Conservation (phyloP, 2,113 vertebrate genomes). For the Mustelus asterias region DNA sequence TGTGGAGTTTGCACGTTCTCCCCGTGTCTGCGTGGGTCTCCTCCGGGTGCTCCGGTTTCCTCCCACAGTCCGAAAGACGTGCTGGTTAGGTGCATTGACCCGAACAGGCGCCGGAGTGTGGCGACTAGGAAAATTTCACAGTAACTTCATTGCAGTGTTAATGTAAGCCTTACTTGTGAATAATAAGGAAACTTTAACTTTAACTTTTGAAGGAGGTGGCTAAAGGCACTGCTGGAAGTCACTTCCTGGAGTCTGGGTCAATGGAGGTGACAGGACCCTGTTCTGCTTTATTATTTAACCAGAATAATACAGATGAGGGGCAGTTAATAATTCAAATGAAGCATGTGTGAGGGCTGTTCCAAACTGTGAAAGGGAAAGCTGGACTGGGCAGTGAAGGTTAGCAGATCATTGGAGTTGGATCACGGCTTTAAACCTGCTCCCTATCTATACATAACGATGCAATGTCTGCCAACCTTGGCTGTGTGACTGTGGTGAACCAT, state of each 20-base stretch:
- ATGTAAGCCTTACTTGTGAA: too few relatives aligned
- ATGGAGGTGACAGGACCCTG: not conserved
- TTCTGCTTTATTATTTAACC: not conserved
- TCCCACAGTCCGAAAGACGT: too few relatives aligned
- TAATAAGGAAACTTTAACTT: too few relatives aligned
- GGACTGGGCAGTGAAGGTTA: not conserved
- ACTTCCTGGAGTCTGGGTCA: not conserved
- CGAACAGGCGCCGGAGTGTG: too few relatives aligned
- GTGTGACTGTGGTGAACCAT: too few relatives aligned
- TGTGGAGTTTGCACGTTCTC: too few relatives aligned
- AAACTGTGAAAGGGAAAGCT: not conserved
- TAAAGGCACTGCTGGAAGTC: not conserved
- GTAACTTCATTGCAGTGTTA: too few relatives aligned
- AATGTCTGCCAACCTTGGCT: not conserved
- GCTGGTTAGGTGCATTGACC: too few relatives aligned
- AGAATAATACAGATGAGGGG: not conserved
- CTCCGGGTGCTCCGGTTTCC: too few relatives aligned
- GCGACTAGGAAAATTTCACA: too few relatives aligned
- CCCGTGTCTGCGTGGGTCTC: too few relatives aligned
- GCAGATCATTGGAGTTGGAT: not conserved
- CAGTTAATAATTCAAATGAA: not conserved
- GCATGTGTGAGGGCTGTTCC: not conserved
- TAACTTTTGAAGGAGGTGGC: too few relatives aligned
- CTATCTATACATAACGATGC: not conserved
- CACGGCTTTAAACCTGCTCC: not conserved